These are phyloP conservation scores for Heteropelma amictum DNA, from an alignment of 2,888 invertebrate genomes.

Conservation along the genomic window DNA sequence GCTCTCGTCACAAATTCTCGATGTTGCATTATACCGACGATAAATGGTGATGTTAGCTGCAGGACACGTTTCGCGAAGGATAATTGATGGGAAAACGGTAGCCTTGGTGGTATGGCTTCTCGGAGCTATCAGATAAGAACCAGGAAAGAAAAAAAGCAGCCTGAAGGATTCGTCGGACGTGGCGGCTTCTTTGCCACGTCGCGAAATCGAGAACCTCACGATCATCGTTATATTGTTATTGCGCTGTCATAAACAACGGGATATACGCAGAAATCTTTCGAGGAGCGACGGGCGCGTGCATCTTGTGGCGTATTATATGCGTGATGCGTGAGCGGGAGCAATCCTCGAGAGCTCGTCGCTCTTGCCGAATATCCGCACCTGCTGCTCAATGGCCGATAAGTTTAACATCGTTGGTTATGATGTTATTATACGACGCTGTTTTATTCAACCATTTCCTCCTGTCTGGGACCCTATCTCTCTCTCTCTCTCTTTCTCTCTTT, in stretches of 20 bases:
- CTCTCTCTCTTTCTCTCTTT: background rate
- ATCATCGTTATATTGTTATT: slow-evolving; percentile 46
- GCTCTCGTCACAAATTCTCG: slow-evolving; percentile 8
- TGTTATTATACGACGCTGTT: slow-evolving; percentile 41
- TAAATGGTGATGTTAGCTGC: slow-evolving; percentile 17
- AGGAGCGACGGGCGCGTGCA: slow-evolving; percentile 18
- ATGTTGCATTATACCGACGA: slow-evolving; percentile 2
- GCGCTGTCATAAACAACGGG: slow-evolving; percentile 44
- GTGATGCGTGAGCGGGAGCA: slow-evolving; percentile 46
- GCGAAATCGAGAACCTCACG: slow-evolving; percentile 25
- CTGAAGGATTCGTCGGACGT: background rate
- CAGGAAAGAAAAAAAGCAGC: background rate
- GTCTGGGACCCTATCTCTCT: background rate
- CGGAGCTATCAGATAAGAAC: slow-evolving; percentile 23
- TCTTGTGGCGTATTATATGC: slow-evolving; percentile 8
- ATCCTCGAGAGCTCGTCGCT: slow-evolving; percentile 17
- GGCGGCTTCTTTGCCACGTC: slow-evolving; percentile 38
- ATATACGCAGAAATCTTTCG: slow-evolving; percentile 30
- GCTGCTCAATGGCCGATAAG: slow-evolving; percentile 21
- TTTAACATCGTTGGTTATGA: slow-evolving; percentile 36
- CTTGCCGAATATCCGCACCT: slow-evolving; percentile 22
- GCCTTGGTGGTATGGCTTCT: slow-evolving; percentile 32
- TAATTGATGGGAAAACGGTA: slow-evolving; percentile 23
- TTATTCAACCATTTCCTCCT: no score
- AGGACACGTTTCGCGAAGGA: background rate